phyloP scores from a whole-genome alignment of 2,797 vertebrate species.

The Lepus oiostolus region DNA sequence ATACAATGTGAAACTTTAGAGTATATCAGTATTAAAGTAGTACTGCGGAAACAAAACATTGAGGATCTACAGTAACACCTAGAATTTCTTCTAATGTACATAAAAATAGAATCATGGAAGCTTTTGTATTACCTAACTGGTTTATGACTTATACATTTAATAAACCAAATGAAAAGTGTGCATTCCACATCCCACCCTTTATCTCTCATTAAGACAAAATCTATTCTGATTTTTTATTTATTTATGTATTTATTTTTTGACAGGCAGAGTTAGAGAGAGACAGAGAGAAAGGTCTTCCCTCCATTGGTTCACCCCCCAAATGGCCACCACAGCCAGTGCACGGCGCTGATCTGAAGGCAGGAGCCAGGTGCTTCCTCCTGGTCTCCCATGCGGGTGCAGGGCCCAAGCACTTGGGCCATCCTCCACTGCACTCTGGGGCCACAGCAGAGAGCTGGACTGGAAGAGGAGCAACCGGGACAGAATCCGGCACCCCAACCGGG shows the following conservation, averaged over 20 bases:
- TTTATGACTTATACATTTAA: constrained; percentile 54
- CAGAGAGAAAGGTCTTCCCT: too few relatives aligned
- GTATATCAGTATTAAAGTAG: constrained; percentile 73
- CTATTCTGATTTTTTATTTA: constrained; percentile 51
- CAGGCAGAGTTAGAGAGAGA: too few relatives aligned
- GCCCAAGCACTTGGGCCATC: too few relatives aligned
- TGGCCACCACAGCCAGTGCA: fast-evolving
- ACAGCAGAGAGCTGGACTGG: too few relatives aligned
- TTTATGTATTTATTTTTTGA: too few relatives aligned
- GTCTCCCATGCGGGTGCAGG: too few relatives aligned
- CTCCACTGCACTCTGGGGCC: fast-evolving
- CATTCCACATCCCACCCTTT: constrained; percentile 77
- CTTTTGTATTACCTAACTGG: constrained; percentile 74
- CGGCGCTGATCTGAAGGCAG: too few relatives aligned
- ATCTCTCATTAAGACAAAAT: constrained; percentile 75
- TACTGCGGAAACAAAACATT: constrained; percentile 64
- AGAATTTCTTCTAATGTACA: constrained; percentile 71
- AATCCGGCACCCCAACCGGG: too few relatives aligned
- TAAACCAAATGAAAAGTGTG: constrained; percentile 73
- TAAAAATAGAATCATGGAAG: constrained; percentile 66
- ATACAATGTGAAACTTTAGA: constrained; percentile 72
- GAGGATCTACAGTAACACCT: constrained; percentile 61
- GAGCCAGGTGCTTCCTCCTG: too few relatives aligned
- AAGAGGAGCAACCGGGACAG: too few relatives aligned
- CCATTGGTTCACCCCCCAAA: too few relatives aligned